A percentile compares a stretch with the other conserved stretches of the same genome.
These are phyloP conservation scores for Zophobas atratus DNA, from an alignment of 1,140 invertebrate genomes.

Conservation along the genomic window DNA sequence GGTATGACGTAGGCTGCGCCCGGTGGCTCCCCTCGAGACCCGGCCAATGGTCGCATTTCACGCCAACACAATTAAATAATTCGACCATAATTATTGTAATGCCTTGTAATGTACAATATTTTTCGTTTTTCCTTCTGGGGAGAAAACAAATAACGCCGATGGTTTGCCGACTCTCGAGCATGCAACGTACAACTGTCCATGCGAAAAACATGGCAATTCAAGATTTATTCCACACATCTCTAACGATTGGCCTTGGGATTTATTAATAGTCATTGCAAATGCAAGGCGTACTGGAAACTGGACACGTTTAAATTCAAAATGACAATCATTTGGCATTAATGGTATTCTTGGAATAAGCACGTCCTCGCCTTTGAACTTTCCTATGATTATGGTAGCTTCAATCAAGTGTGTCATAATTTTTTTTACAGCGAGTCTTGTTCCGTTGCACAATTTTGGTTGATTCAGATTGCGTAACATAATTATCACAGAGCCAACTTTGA, in stretches of 20 bases:
- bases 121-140: not conserved
- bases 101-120: not conserved
- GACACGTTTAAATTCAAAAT: slow-evolving; percentile 65
- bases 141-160: slow-evolving; percentile 48
- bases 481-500: slow-evolving; percentile 67
- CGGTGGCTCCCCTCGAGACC: too few species aligned
- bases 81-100: too few species aligned
- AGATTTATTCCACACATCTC: slow-evolving; percentile 63
- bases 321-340: slow-evolving; percentile 66
- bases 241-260: slow-evolving; percentile 70
- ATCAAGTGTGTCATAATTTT: slow-evolving; percentile 67
- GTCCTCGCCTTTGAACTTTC: slow-evolving; percentile 68
- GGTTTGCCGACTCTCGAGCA: slow-evolving; percentile 63
- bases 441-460: slow-evolving; percentile 68
- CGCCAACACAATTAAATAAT: too few species aligned
- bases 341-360: slow-evolving; percentile 68
- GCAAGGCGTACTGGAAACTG: slow-evolving; percentile 71
- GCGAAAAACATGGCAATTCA: slow-evolving; percentile 60
- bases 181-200: slow-evolving; percentile 65
- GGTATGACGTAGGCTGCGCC: too few species aligned
- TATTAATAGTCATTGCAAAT: slow-evolving; percentile 73
- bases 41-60: too few species aligned
- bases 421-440: slow-evolving; percentile 67
- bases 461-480: slow-evolving; percentile 67
- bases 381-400: slow-evolving; percentile 68